Base-by-base conservation (phyloP, 1,140 invertebrate genomes). In the Dryas iulia region DNA sequence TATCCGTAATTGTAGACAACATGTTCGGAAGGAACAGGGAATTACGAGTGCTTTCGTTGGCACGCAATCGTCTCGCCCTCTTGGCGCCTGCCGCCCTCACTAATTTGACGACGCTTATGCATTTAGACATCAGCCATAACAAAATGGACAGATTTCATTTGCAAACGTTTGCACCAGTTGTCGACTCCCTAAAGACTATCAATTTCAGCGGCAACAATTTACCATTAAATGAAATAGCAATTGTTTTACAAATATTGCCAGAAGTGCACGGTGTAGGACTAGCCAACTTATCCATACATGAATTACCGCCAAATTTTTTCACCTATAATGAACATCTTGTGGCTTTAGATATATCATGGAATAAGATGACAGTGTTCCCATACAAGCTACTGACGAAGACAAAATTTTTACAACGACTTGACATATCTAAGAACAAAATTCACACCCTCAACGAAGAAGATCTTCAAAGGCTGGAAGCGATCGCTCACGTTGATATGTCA, bases 111-210 rank as follows among this genome's bases (percentile, higher is more conserved):
- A 92, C 93, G 65, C 90, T 95, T 31, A 87, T 92, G 52, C 93
- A 94, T 72, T 82, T 96, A 66, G 95, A 97, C 81, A 91, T 97
- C 26, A 94, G 95, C 59, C 94, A 95, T 82, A 97, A 97, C 78
- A 95, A 95, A 83, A 91, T 96, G 58, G 93, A 94, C 70, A 92
- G 93, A 14, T 92, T 96, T 39, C 94, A 95, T 79, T 83, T 93
- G 21, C 89, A 92, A 60, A 93, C 93, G 0, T 93, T 96, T 63
- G 84, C 92, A 12, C 94, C 94, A 0, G 78, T 95, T 4, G 92
- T 94, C 3, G 93, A 95, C 59, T 93, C 94, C 28, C 86, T 96
- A 63, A 87, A 90, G 62, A 93, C 88, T 24, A 92, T 97, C 0
- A 93, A 94, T 69, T 92, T 96, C 7, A 95, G 95, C 63, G 95